Conservation (phyloP, 1,140 invertebrate species). For the Solenopsis fugax region DNA sequence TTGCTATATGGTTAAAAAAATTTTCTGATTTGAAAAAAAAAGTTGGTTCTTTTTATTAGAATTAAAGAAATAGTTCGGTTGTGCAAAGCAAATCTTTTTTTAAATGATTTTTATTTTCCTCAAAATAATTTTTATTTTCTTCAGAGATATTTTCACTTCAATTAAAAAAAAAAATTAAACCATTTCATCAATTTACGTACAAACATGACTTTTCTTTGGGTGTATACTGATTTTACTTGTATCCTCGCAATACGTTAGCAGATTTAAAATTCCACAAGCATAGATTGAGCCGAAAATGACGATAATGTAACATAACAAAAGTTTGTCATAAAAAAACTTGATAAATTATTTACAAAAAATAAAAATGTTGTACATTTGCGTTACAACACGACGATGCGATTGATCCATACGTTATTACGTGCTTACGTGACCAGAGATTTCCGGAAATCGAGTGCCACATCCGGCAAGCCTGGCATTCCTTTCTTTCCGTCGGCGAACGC, state of each 20-base stretch:
- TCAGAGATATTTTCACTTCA: too few species aligned
- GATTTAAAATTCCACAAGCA: constrained; percentile 5
- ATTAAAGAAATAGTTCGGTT: too few species aligned
- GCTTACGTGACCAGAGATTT: constrained; percentile 24
- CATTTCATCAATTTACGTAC: too few species aligned
- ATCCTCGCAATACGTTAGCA: not conserved
- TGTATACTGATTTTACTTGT: not conserved
- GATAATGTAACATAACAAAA: not conserved
- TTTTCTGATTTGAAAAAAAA: too few species aligned
- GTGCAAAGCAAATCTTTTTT: too few species aligned
- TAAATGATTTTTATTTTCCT: too few species aligned
- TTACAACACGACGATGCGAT: not conserved
- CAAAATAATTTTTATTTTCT: too few species aligned
- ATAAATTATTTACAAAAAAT: not conserved
- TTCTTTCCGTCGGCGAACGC: constrained; percentile 6
- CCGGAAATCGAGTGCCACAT: constrained; percentile 29
- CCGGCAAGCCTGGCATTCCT: constrained; percentile 19
- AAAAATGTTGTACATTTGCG: not conserved
- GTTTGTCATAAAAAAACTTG: not conserved
- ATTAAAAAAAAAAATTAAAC: too few species aligned
- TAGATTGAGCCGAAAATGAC: not conserved
- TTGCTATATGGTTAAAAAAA: too few species aligned
- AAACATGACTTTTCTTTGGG: too few species aligned
- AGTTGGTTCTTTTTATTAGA: too few species aligned
- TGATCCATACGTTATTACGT: not conserved